Conservation (phyloP, 2,797 vertebrate genomes). For the Melanotaenia parkinsoni region DNA sequence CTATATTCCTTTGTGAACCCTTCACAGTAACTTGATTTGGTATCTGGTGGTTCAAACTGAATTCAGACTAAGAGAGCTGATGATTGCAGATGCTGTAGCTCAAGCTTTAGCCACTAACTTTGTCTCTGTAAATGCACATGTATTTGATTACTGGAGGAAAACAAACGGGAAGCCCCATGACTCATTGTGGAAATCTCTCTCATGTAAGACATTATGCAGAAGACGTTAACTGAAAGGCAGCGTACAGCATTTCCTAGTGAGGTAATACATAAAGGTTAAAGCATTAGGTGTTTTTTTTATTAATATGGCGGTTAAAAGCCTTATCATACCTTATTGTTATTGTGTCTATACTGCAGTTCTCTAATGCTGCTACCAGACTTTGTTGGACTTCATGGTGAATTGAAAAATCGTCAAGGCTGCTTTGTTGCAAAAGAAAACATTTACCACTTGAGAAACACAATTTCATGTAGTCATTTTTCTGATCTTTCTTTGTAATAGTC, state of each 20-base stretch:
- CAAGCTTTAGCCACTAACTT: not conserved
- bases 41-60: not conserved
- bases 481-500: slow-evolving; percentile 22
- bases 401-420: slow-evolving; percentile 19
- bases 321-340: not conserved
- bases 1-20: not conserved
- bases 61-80: slow-evolving; percentile 8
- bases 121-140: slow-evolving; percentile 14
- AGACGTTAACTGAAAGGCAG: slow-evolving; percentile 43
- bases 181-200: slow-evolving; percentile 53
- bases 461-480: slow-evolving; percentile 19
- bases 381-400: slow-evolving; percentile 37
- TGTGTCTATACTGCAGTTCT: slow-evolving; percentile 14
- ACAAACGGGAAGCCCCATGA: slow-evolving; percentile 63
- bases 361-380: slow-evolving; percentile 46
- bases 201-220: slow-evolving; percentile 29
- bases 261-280: not conserved
- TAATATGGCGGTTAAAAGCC: not conserved
- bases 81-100: not conserved
- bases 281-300: not conserved
- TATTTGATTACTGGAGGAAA: slow-evolving; percentile 42
- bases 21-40: not conserved
- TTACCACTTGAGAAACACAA: slow-evolving; percentile 17
- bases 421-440: slow-evolving; percentile 42
- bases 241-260: slow-evolving; percentile 15